Evolutionary conservation across 2,797 vertebrate genomes (phyloP).

Genomic region (Percopsis omiscomaycus): DNA sequence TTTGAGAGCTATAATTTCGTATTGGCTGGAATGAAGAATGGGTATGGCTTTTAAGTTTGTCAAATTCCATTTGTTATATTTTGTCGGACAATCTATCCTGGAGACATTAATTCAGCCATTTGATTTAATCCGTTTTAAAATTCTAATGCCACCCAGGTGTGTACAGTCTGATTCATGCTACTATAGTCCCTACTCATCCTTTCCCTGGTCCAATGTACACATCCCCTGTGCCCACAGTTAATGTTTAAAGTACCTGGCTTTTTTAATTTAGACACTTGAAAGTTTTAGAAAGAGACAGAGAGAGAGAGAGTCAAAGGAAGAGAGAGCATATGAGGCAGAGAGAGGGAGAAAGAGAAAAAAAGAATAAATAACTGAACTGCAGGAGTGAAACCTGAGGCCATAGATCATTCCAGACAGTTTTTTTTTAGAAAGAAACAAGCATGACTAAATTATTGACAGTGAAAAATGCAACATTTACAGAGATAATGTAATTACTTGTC

Average conservation of each 20-base stretch:
- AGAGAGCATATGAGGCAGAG: constrained; percentile 29
- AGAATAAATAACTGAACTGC: constrained; percentile 1
- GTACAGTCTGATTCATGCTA: constrained; percentile 16
- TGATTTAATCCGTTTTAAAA: constrained; percentile 15
- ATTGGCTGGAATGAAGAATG: not conserved
- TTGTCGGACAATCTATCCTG: constrained; percentile 10
- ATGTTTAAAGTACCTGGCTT: constrained; percentile 36
- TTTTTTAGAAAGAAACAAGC: constrained; percentile 34
- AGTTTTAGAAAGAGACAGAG: not conserved
- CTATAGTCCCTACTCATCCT: constrained; percentile 17
- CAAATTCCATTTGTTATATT: constrained; percentile 5
- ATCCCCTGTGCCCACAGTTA: constrained; percentile 30
- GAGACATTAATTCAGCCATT: constrained; percentile 16
- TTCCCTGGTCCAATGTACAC: constrained; percentile 25
- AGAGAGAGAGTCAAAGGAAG: constrained; percentile 20
- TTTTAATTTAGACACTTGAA: constrained; percentile 44
- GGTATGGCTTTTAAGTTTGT: not conserved
- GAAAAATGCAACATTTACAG: constrained; percentile 55
- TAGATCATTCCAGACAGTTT: constrained; percentile 58
- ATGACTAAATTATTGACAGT: constrained; percentile 59
- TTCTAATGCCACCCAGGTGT: constrained; percentile 17
- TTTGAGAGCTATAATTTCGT: not conserved
- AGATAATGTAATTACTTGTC: constrained; percentile 59
- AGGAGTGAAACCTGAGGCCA: constrained; percentile 19
- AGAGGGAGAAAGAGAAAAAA: constrained; percentile 2